Conservation (phyloP, 92 coral and sea anemone species). For the Isaurus tuberculatus region DNA sequence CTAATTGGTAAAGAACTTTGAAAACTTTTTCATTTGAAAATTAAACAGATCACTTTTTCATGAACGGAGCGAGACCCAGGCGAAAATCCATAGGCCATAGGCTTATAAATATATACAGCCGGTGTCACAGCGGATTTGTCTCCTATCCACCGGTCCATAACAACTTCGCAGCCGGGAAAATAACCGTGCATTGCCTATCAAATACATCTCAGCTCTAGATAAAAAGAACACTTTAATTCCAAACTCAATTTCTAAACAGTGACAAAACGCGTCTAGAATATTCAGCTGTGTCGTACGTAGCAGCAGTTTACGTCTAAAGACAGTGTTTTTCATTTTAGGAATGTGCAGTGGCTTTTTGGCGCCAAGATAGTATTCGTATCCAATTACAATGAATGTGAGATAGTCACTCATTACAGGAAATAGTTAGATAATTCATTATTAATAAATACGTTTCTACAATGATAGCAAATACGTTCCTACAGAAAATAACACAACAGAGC, state of each 20-base stretch:
- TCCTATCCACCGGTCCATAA: no score
- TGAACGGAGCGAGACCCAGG: no score
- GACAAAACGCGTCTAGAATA: not conserved
- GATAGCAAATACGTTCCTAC: not conserved
- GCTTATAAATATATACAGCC: no score
- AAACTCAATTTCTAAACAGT: not conserved
- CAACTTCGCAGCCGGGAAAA: no score
- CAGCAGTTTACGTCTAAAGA: not conserved
- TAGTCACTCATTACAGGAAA: conserved; percentile 31
- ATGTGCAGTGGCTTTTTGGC: conserved; percentile 34
- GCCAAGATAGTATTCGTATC: conserved; percentile 7
- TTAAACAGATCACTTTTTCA: no score
- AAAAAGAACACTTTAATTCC: not conserved
- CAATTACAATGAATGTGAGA: conserved; percentile 20
- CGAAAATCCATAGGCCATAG: no score
- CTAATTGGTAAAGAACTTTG: no score
- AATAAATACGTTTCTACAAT: not conserved
- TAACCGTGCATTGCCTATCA: no score
- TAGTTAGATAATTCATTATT: not conserved
- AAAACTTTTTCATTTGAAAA: no score
- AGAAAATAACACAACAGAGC: not conserved
- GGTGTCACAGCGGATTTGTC: no score
- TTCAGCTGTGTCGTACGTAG: not conserved
- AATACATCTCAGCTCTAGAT: not conserved
- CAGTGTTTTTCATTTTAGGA: not conserved